Evolutionary conservation across 2,888 invertebrate genomes (phyloP).

Genomic region (Xylota sylvarum): DNA sequence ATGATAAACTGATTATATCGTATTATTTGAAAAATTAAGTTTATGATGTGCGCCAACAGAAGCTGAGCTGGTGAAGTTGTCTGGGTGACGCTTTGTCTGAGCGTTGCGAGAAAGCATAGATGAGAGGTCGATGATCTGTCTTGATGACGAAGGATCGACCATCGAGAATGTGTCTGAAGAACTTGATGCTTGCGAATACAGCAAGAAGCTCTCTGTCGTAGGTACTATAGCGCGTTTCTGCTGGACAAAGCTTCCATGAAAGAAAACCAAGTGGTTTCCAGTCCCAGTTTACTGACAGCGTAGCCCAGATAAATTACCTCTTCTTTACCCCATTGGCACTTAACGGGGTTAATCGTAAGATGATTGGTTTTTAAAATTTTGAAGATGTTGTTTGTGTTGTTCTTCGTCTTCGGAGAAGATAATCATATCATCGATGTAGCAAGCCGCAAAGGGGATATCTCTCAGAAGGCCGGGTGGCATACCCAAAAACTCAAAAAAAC

Average conservation of each 20-base stretch:
- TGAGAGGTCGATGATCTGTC: slow-evolving; percentile 11
- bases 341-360: background rate
- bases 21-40: too few relatives aligned
- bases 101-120: background rate
- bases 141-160: slow-evolving; percentile 12
- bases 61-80: slow-evolving; percentile 5
- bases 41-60: too few relatives aligned
- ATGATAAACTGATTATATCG: too few relatives aligned
- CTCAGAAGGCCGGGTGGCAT: slow-evolving; percentile 14
- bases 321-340: too few relatives aligned
- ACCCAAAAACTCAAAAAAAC: too few relatives aligned
- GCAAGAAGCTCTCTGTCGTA: slow-evolving; percentile 32
- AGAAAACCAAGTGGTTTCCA: too few relatives aligned
- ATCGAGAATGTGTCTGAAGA: slow-evolving; percentile 6
- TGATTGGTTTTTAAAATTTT: background rate
- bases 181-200: slow-evolving; percentile 5
- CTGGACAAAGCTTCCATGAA: too few relatives aligned
- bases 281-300: too few relatives aligned
- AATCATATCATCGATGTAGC: slow-evolving; percentile 3
- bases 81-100: slow-evolving; percentile 14
- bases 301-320: too few relatives aligned
- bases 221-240: too few relatives aligned
- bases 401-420: background rate
- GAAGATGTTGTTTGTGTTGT: background rate
- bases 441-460: background rate